Evolutionary conservation across 1,140 invertebrate species (phyloP), one percentile per base, ranked within the genome.

Genomic region (Euura saliciscinereae): DNA sequence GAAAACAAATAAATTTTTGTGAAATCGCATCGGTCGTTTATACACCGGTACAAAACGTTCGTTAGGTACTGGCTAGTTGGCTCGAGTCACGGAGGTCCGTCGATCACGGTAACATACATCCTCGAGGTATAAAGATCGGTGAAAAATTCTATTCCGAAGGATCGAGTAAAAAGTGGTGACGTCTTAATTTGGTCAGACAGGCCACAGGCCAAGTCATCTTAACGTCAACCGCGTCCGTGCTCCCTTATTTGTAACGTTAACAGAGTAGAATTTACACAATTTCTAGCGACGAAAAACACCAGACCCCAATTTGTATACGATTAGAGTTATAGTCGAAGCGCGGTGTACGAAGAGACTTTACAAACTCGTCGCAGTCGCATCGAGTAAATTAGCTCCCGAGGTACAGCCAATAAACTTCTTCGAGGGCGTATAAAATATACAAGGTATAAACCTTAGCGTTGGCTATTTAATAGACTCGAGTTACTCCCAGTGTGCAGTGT

Each of bases 151-250:
- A 59, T 28, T 59, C 51, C 8, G 51, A 8, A n/a, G 13, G 51
- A n/a, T 59, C 6, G 11, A 11, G 46, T 51, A 59, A 59, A 59
- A 59, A 59, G 51, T 59, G 13, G 51, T 59, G 51, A 59, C 51
- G 13, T 59, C 51, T 59, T n/a, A 59, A 59, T 59, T 59, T 59
- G 51, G 51, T 59, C 51, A 59, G 51, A 59, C 51, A 59, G 51
- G 10, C 10, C 51, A n/a, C 28, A 28, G 28, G 28, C 28, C 28
- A 28, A 28, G 28, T 28, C 28, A 28, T 28, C 28, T 28, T 28
- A 28, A 28, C 28, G 28, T 28, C 28, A 28, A 28, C 28, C 28
- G 28, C 28, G 28, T 28, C 28, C 28, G 28, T 28, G 28, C 28
- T 28, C 28, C 28, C 28, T 28, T 28, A 28, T 28, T 28, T 28